Percentiles rank a stretch among this genome's conserved stretches.
phyloP scores from a whole-genome alignment of 1,140 invertebrate genomes.

The Andricus grossulariae region DNA sequence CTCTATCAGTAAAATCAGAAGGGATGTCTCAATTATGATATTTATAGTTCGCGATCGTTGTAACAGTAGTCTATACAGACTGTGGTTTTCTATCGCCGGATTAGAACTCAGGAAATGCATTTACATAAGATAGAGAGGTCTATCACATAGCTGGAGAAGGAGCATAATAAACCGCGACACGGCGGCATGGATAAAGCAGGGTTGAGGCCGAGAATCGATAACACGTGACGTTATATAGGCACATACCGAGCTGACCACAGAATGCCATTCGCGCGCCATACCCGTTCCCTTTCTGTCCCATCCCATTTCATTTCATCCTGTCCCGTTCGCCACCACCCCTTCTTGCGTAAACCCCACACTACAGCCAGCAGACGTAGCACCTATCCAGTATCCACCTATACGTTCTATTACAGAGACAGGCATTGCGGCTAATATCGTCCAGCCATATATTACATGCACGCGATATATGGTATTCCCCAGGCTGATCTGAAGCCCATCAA shows the following conservation, averaged over 20 bases:
- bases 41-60: background rate
- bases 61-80: background rate
- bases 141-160: slow-evolving; percentile 35
- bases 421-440: slow-evolving; percentile 71
- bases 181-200: slow-evolving; percentile 31
- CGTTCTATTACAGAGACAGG: slow-evolving; percentile 66
- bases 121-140: slow-evolving; percentile 17
- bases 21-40: too few species aligned
- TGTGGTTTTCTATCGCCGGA: background rate
- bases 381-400: slow-evolving; percentile 42
- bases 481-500: slow-evolving; percentile 17
- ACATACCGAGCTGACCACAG: slow-evolving; percentile 72
- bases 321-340: slow-evolving; percentile 34
- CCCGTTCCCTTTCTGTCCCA: slow-evolving; percentile 28
- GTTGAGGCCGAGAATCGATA: slow-evolving; percentile 67
- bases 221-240: slow-evolving; percentile 70
- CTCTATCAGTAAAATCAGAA: too few species aligned
- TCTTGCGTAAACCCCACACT: slow-evolving; percentile 33
- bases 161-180: slow-evolving; percentile 32
- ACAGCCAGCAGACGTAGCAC: slow-evolving; percentile 35
- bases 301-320: slow-evolving; percentile 20
- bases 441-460: slow-evolving; percentile 69
- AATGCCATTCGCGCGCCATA: slow-evolving; percentile 68
- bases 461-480: slow-evolving; percentile 56
- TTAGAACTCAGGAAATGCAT: slow-evolving; percentile 35